Conservation (phyloP, 2,113 vertebrate species). For the Psephotus haematonotus region DNA sequence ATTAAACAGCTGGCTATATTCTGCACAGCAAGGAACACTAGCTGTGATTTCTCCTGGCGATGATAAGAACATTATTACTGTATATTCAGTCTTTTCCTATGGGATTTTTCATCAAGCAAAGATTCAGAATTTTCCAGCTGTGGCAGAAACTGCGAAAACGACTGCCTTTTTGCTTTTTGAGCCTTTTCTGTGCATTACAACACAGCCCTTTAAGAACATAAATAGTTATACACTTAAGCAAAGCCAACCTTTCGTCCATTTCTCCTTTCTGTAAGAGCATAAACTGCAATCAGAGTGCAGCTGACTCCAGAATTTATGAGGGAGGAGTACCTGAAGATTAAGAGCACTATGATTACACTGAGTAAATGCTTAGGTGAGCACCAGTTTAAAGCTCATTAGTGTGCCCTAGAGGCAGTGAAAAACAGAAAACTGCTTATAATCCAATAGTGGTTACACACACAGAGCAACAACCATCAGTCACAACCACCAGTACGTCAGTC, state of each 20-base stretch:
- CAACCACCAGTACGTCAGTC: rapidly evolving
- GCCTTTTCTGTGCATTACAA: not conserved
- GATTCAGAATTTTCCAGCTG: not conserved
- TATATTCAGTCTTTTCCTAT: not conserved
- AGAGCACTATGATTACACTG: not conserved
- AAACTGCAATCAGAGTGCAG: not conserved
- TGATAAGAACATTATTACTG: not conserved
- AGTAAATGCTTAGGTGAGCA: not conserved
- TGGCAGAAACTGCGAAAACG: not conserved
- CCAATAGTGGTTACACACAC: not conserved
- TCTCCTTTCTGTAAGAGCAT: not conserved
- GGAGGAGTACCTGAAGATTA: not conserved
- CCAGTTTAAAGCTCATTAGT: not conserved
- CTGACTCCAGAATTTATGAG: not conserved
- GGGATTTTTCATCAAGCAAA: not conserved
- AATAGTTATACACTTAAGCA: not conserved
- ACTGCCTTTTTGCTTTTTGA: not conserved
- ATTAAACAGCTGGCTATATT: not conserved
- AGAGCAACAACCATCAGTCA: not conserved
- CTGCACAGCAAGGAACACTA: not conserved
- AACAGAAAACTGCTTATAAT: not conserved
- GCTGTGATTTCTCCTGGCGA: not conserved
- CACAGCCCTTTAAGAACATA: not conserved
- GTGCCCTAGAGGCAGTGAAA: not conserved
- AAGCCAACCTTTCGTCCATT: not conserved